phyloP scores from a whole-genome alignment of 1,140 invertebrate species.

The Hypothenemus hampei region DNA sequence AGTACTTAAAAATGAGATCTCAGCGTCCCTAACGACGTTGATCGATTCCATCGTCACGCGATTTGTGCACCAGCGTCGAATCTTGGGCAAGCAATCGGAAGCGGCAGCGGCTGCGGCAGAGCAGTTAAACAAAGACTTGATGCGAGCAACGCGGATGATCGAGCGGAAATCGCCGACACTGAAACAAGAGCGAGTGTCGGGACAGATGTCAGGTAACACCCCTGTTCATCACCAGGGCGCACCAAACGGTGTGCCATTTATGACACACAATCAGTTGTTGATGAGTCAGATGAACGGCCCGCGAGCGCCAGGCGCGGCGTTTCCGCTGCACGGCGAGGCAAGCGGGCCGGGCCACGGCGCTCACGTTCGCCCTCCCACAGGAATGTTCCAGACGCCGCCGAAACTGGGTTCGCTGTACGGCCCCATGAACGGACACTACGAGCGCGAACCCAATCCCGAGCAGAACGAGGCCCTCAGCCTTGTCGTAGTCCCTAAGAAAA shows the following conservation, averaged over 20 bases:
- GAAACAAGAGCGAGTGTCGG: slow-evolving; percentile 66
- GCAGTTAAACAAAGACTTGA: slow-evolving; percentile 75
- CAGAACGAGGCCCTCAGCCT: slow-evolving; percentile 92
- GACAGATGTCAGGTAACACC: slow-evolving; percentile 41
- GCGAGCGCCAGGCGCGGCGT: too few species aligned
- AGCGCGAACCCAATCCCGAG: slow-evolving; percentile 73
- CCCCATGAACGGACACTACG: too few species aligned
- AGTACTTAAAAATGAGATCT: slow-evolving; percentile 83
- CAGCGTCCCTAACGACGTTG: slow-evolving; percentile 73
- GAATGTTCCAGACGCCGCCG: slow-evolving; percentile 73
- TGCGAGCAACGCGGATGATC: slow-evolving; percentile 68
- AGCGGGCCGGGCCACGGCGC: slow-evolving; percentile 65
- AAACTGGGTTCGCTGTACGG: slow-evolving; percentile 63
- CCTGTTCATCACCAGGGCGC: slow-evolving; percentile 38
- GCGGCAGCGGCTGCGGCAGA: slow-evolving; percentile 71
- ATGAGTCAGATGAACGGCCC: too few species aligned
- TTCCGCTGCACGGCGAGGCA: too few species aligned
- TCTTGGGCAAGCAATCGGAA: slow-evolving; percentile 68
- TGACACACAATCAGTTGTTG: too few species aligned
- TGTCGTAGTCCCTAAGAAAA: slow-evolving; percentile 91
- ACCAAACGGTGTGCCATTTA: too few species aligned
- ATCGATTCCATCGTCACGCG: slow-evolving; percentile 83
- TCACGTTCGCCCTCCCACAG: slow-evolving; percentile 59
- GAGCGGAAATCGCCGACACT: slow-evolving; percentile 80
- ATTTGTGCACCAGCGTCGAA: slow-evolving; percentile 80